Evolutionary conservation across 2,888 invertebrate species (phyloP).

Genomic region (Mythimna loreyi): DNA sequence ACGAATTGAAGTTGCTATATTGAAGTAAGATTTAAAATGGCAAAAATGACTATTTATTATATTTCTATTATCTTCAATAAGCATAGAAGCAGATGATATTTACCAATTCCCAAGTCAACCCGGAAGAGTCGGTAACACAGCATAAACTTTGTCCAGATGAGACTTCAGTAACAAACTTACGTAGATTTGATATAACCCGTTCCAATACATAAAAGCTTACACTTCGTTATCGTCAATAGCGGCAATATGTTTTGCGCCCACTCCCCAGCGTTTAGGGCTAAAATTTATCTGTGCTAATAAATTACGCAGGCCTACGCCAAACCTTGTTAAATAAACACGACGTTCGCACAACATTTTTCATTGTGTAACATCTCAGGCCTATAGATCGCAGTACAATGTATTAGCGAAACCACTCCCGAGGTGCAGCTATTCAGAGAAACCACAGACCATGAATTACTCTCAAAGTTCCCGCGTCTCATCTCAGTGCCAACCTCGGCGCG

Average conservation of each 20-base stretch:
- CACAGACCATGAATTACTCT: slow-evolving; percentile 71
- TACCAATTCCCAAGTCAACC: slow-evolving; percentile 34
- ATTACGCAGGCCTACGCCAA: slow-evolving; percentile 76
- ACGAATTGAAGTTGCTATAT: too few species aligned
- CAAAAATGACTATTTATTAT: too few species aligned
- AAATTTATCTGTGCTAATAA: slow-evolving; percentile 86
- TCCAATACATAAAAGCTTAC: slow-evolving; percentile 61
- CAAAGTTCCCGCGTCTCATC: slow-evolving; percentile 67
- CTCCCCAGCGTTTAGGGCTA: slow-evolving; percentile 75
- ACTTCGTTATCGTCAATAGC: slow-evolving; percentile 77
- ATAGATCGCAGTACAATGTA: slow-evolving; percentile 65
- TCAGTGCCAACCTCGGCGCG: slow-evolving; percentile 55
- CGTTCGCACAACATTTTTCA: slow-evolving; percentile 86
- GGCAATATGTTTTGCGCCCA: slow-evolving; percentile 74
- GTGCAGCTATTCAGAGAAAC: slow-evolving; percentile 74
- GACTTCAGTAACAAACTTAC: slow-evolving; percentile 42
- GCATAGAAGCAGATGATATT: slow-evolving; percentile 14
- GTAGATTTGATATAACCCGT: slow-evolving; percentile 54
- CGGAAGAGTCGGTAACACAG: slow-evolving; percentile 19
- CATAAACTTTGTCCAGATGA: slow-evolving; percentile 37
- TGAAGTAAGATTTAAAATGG: too few species aligned
- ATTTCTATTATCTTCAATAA: neutral
- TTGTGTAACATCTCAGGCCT: slow-evolving; percentile 71
- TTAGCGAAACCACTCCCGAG: slow-evolving; percentile 54
- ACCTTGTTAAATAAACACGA: slow-evolving; percentile 84